Evolutionary conservation across 2,113 vertebrate species (phyloP).

Genomic region (Rhizomys pruinosus): DNA sequence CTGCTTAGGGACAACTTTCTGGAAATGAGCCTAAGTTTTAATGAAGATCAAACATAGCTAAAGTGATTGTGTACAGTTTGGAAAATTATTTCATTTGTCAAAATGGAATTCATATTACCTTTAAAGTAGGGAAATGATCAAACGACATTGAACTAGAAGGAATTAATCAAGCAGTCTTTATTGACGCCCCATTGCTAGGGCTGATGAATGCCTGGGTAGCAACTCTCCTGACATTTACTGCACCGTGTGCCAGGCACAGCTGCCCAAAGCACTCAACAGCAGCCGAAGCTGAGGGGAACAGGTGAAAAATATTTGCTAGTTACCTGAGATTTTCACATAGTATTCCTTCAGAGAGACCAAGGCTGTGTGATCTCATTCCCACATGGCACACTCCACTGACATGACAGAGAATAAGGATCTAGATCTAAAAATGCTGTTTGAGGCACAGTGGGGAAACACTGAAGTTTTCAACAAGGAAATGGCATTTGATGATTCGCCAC

Average conservation of each 20-base stretch:
- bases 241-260: background rate
- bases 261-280: background rate
- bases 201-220: conserved; percentile 1
- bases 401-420: background rate
- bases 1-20: background rate
- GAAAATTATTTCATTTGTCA: conserved; percentile 48
- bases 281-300: background rate
- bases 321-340: conserved; percentile 10
- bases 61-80: background rate
- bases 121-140: conserved; percentile 11
- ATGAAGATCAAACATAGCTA: background rate
- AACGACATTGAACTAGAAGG: conserved; percentile 42
- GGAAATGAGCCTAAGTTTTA: conserved; percentile 20
- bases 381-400: background rate
- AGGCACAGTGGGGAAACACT: background rate
- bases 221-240: conserved; percentile 30
- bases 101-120: conserved; percentile 41
- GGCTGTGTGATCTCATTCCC: background rate
- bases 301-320: background rate
- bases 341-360: background rate
- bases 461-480: background rate
- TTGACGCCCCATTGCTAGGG: background rate
- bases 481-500: too few species aligned
- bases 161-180: conserved; percentile 4
- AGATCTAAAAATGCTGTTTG: background rate